Percentiles rank a stretch among this genome's conserved stretches.
Evolutionary conservation across 2,888 invertebrate genomes (phyloP).

Genomic region (Endotricha flammealis): DNA sequence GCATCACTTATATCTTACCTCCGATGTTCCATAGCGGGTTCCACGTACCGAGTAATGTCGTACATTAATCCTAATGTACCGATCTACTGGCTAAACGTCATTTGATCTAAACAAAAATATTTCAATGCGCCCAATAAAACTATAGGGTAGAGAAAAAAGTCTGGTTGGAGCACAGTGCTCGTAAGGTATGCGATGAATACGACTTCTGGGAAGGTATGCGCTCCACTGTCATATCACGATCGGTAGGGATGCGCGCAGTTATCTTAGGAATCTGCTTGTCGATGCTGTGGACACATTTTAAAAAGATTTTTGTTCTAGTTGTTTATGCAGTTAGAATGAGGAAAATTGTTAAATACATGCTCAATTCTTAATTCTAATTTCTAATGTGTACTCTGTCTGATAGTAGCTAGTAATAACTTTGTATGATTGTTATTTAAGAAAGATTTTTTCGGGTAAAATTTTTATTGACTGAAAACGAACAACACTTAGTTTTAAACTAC

Average conservation of each 20-base stretch:
- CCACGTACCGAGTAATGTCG: conserved; percentile 56
- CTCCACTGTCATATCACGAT: conserved; percentile 73
- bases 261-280: conserved; percentile 32
- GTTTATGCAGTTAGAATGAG: too few relatives aligned
- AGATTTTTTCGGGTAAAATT: too few relatives aligned
- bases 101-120: conserved; percentile 76
- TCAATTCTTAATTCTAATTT: too few relatives aligned
- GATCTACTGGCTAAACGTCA: conserved; percentile 65
- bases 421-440: too few relatives aligned
- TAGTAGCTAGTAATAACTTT: too few relatives aligned
- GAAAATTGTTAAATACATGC: too few relatives aligned
- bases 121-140: conserved; percentile 73
- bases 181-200: conserved; percentile 71
- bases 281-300: conserved; percentile 23
- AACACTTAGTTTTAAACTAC: too few relatives aligned
- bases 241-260: conserved; percentile 43
- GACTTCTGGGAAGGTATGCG: conserved; percentile 71
- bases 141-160: conserved; percentile 61
- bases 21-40: conserved; percentile 46
- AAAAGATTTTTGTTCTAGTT: neutral
- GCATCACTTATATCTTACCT: conserved; percentile 27
- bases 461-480: too few relatives aligned
- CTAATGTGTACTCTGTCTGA: too few relatives aligned
- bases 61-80: conserved; percentile 76
- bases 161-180: conserved; percentile 50